Evolutionary conservation across 2,113 vertebrate genomes (phyloP).

Genomic region (Apus apus): DNA sequence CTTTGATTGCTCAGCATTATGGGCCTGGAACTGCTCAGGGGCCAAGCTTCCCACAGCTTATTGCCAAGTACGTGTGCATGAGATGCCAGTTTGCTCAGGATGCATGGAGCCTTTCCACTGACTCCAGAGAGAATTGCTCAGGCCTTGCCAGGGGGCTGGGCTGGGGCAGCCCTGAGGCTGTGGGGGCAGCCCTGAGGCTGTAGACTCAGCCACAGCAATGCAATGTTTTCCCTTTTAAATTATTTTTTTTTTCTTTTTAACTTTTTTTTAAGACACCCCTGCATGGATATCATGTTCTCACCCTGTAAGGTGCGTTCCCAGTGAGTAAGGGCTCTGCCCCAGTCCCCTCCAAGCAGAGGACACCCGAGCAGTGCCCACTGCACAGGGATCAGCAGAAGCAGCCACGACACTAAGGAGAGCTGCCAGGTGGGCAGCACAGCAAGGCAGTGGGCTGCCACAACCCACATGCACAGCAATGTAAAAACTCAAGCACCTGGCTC

Average conservation of each 20-base stretch:
- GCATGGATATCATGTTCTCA: neutral
- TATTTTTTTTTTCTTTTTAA: neutral
- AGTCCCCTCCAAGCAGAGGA: neutral
- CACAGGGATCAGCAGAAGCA: neutral
- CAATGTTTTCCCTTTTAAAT: neutral
- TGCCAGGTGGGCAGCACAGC: neutral
- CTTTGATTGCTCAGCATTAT: neutral
- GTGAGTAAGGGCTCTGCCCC: neutral
- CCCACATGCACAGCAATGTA: neutral
- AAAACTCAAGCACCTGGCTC: neutral
- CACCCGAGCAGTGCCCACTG: neutral
- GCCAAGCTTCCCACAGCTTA: neutral
- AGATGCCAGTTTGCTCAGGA: neutral
- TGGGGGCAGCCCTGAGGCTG: neutral
- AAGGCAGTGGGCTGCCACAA: neutral
- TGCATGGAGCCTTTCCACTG: neutral
- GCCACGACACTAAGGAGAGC: neutral
- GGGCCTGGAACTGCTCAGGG: neutral
- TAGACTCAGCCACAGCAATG: neutral
- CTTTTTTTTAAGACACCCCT: neutral
- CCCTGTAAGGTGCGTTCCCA: neutral
- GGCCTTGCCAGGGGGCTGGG: neutral
- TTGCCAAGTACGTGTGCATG: neutral
- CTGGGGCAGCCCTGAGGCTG: neutral
- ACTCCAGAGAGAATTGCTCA: neutral